A percentile compares a stretch with the other conserved stretches of the same genome.
These are phyloP conservation scores for Microctonus brassicae DNA, from an alignment of 2,888 invertebrate genomes.

Conservation along the genomic window DNA sequence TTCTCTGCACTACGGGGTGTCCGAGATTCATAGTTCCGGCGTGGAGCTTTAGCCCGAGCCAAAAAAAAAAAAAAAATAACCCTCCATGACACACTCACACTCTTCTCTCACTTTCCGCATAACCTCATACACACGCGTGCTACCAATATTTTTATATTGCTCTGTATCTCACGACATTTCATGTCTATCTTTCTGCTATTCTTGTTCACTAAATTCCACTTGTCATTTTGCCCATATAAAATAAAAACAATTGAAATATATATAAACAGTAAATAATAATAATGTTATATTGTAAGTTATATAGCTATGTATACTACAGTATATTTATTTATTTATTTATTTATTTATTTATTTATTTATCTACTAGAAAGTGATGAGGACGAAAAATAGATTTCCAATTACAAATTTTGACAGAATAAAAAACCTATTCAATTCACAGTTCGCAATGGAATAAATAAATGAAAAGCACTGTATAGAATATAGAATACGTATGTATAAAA, in stretches of 20 bases:
- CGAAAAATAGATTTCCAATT: too few species aligned
- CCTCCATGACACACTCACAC: neutral
- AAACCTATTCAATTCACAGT: too few species aligned
- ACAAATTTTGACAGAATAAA: too few species aligned
- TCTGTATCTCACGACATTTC: neutral
- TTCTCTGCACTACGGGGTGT: constrained; percentile 48
- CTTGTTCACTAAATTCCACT: neutral
- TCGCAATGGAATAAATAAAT: neutral
- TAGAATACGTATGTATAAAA: neutral
- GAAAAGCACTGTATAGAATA: neutral
- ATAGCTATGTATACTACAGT: too few species aligned
- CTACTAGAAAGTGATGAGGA: too few species aligned
- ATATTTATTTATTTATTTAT: too few species aligned
- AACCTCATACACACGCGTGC: constrained; percentile 23
- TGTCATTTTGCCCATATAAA: neutral
- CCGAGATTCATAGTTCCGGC: constrained; percentile 48
- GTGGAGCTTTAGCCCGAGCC: constrained; percentile 22
- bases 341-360: too few species aligned
- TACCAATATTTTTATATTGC: constrained; percentile 6
- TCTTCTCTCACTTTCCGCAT: constrained; percentile 24
- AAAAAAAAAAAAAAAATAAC: neutral
- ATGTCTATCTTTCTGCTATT: neutral
- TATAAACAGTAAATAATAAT: neutral
- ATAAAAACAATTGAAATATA: neutral
- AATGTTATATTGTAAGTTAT: too few species aligned